Evolutionary conservation across 2,888 invertebrate genomes (phyloP), one percentile per base, ranked within the genome.

Genomic region (Dione juno): DNA sequence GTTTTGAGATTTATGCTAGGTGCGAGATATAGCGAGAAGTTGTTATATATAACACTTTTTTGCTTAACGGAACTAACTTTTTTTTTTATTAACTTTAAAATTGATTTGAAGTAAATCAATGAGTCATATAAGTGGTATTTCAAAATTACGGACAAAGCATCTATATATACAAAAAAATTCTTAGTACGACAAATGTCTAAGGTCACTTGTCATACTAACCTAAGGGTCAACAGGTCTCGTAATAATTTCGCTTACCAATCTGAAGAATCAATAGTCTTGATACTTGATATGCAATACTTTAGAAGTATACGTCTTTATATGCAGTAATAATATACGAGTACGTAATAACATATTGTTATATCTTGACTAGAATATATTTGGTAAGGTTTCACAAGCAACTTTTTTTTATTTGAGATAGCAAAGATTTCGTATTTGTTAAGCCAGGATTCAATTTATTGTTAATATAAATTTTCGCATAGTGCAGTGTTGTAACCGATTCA

Each of bases 211-310:
- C n/a, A n/a, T n/a, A n/a, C n/a, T n/a, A n/a, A n/a, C n/a, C n/a
- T n/a, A n/a, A n/a, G n/a, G n/a, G n/a, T n/a, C n/a, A n/a, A n/a
- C n/a, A n/a, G n/a, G n/a, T n/a, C n/a, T n/a, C n/a, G n/a, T n/a
- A n/a, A n/a, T n/a, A n/a, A n/a, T 11, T 19, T 16, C 10, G 13
- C 28, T 61, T 61, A 28, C 61, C n/a, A 61, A 43, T 59, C 28
- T n/a, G n/a, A 59, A 21, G 21, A 61, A 7, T 59, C 41, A 21
- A 41, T 59, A 53, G 3, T 9, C 8, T 21, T 28, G 21, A 53
- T 8, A 10, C 35, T n/a, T 54, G 35, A 8, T 37, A 45, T 45
- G 45, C n/a, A 61, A 61, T 59, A n/a, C 43, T 59, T 59, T 59
- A 2, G 28, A 43, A 43, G 21, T 59, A 21, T 14, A 14, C n/a